These are phyloP conservation scores for Danio kyathit DNA, from an alignment of 2,797 vertebrate species.

Conservation along the genomic window DNA sequence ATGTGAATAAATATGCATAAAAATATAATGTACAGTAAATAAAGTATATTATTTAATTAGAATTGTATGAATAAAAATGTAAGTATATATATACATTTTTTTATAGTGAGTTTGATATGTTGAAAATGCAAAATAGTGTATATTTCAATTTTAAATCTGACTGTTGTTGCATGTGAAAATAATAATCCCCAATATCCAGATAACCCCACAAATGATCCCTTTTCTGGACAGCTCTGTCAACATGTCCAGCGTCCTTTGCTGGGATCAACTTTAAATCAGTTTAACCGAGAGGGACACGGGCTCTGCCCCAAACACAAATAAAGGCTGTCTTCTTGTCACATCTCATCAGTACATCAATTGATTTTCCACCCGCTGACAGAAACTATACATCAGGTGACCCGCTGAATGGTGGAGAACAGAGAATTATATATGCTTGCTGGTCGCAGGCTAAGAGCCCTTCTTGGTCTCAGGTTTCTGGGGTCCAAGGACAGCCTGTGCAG, in stretches of 20 bases:
- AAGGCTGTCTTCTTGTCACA: constrained; percentile 9
- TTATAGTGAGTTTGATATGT: no score
- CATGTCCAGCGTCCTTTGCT: neutral
- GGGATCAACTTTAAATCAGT: constrained; percentile 28
- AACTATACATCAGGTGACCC: constrained; percentile 20
- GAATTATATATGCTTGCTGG: neutral
- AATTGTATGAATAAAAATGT: no score
- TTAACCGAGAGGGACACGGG: neutral
- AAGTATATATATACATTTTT: no score
- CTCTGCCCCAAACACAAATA: constrained; percentile 23
- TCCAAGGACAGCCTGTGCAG: constrained; percentile 25
- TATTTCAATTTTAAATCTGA: neutral
- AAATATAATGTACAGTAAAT: no score
- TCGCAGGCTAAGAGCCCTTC: constrained; percentile 1
- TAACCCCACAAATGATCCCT: neutral
- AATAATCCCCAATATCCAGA: neutral
- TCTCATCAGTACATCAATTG: constrained; percentile 28
- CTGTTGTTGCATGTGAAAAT: neutral
- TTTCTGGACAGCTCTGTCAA: constrained; percentile 3
- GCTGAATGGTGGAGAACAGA: constrained; percentile 21
- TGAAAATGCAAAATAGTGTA: no score
- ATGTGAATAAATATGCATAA: no score
- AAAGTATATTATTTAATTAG: no score
- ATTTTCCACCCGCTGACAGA: constrained; percentile 39
- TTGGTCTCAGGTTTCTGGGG: neutral